Evolutionary conservation across 2,888 invertebrate species (phyloP).

Genomic region (Apodemia mormo): DNA sequence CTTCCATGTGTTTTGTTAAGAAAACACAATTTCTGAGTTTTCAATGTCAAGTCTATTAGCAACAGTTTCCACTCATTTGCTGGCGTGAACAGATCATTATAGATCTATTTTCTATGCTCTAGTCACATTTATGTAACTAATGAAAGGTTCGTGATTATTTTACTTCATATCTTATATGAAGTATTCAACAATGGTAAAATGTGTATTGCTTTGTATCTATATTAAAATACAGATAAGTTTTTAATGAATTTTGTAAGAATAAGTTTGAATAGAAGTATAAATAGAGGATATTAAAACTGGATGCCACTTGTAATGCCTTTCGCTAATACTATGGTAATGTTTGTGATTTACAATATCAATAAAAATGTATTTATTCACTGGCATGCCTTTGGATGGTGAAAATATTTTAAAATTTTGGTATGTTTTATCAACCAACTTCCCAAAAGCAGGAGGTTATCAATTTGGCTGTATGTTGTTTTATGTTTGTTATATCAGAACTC

Average conservation of each 20-base stretch:
- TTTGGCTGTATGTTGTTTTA: too few relatives aligned
- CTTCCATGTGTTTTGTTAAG: too few relatives aligned
- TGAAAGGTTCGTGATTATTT: neutral
- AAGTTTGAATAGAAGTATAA: neutral
- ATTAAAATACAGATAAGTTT: neutral
- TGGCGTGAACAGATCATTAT: neutral
- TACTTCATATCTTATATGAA: neutral
- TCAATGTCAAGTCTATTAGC: slow-evolving; percentile 10
- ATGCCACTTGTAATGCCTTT: neutral
- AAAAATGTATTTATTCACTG: too few relatives aligned
- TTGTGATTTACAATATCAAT: neutral
- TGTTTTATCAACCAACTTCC: too few relatives aligned
- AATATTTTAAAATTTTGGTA: too few relatives aligned
- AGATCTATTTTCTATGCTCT: neutral
- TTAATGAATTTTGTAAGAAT: neutral
- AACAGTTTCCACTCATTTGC: neutral
- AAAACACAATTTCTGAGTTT: slow-evolving; percentile 1
- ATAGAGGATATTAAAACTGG: neutral
- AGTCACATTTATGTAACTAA: neutral
- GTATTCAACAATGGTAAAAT: too few relatives aligned
- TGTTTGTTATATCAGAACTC: too few relatives aligned
- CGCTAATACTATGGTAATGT: neutral
- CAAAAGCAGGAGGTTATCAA: too few relatives aligned
- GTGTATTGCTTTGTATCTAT: too few relatives aligned
- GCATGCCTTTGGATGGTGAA: too few relatives aligned